These are phyloP conservation scores for Speoplatyrhinus poulsoni DNA, from an alignment of 2,113 vertebrate genomes.

Conservation along the genomic window DNA sequence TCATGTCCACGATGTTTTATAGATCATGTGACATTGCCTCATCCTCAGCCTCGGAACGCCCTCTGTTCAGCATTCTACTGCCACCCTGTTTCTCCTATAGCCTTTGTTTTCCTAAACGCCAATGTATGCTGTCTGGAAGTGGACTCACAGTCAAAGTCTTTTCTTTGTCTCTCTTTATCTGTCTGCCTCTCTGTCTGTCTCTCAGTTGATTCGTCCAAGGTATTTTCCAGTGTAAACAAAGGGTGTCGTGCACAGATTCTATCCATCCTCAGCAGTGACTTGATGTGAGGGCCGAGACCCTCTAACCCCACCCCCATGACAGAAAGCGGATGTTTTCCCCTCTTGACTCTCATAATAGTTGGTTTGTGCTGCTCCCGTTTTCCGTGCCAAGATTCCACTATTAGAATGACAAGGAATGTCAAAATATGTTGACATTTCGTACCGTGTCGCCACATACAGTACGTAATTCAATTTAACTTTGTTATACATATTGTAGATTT, in stretches of 20 bases:
- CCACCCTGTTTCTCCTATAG: constrained; percentile 39
- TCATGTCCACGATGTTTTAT: constrained; percentile 36
- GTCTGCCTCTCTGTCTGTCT: constrained; percentile 3
- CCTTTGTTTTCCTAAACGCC: constrained; percentile 25
- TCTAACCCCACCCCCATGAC: no score
- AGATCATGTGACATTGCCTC: constrained; percentile 61
- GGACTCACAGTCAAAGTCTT: not conserved
- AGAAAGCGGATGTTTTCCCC: no score
- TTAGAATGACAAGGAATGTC: no score
- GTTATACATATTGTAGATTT: no score
- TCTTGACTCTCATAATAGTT: no score
- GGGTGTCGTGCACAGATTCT: not conserved
- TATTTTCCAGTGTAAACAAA: constrained; percentile 36
- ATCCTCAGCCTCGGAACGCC: constrained; percentile 49
- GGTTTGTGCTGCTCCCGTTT: no score
- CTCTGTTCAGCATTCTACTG: constrained; percentile 25
- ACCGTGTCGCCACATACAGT: no score
- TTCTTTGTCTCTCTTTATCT: not conserved
- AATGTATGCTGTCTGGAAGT: constrained; percentile 16
- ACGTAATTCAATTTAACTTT: no score
- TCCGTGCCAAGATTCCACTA: no score
- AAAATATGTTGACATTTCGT: no score
- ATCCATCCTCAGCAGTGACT: not conserved
- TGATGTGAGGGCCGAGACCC: no score
- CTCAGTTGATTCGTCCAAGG: not conserved